phyloP scores from a whole-genome alignment of 1,140 invertebrate species.

The Drosophila melanogaster region Release_6_plus_ISO1_MT NT_033777.3:18972001-18972500 shows the following conservation, averaged over 20 bases:
- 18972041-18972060: conserved; percentile 92
- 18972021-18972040: conserved; percentile 95
- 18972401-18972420: conserved; percentile 92
- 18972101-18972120: conserved; percentile 96
- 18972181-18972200: conserved; percentile 86
- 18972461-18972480: conserved; percentile 94
- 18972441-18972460: conserved; percentile 96
- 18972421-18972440: conserved; percentile 92
- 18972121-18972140: conserved; percentile 94
- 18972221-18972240: too few relatives aligned
- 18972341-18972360: conserved; percentile 95
- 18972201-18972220: conserved; percentile 87
- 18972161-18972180: conserved; percentile 94
- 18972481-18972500: conserved; percentile 95
- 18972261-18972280: conserved; percentile 83
- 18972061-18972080: conserved; percentile 98
- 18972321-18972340: conserved; percentile 91
- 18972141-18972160: conserved; percentile 95
- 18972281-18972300: conserved; percentile 95
- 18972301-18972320: conserved; percentile 96
- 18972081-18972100: conserved; percentile 96
- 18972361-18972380: conserved; percentile 93
- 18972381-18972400: conserved; percentile 94
- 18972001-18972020: conserved; percentile 95
- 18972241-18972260: background rate